These are phyloP conservation scores for Berghia stephanieae DNA, from an alignment of 1,140 invertebrate genomes.

Conservation along the genomic window DNA sequence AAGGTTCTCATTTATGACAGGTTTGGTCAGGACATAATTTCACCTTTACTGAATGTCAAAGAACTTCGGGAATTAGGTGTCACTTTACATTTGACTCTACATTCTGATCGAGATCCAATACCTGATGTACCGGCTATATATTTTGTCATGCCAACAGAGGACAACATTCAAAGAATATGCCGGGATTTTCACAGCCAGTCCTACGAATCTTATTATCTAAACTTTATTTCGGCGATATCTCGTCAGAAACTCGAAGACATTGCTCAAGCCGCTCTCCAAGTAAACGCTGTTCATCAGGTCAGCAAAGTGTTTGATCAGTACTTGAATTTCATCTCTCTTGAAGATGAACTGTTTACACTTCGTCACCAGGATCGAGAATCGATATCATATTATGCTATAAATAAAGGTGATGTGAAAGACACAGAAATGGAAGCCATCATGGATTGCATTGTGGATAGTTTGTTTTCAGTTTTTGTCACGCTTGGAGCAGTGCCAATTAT, in stretches of 20 bases:
- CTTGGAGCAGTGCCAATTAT: constrained; percentile 94
- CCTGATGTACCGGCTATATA: constrained; percentile 99
- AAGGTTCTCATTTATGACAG: constrained; percentile 96
- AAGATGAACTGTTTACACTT: constrained; percentile 97
- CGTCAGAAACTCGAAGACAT: constrained; percentile 95
- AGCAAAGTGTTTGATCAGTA: constrained; percentile 89
- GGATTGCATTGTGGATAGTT: constrained; percentile 92
- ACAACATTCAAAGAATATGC: constrained; percentile 93
- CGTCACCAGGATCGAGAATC: constrained; percentile 89
- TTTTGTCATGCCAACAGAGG: constrained; percentile 96
- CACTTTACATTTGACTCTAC: constrained; percentile 94
- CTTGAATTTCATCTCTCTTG: constrained; percentile 97
- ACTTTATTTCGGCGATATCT: constrained; percentile 97
- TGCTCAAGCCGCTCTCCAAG: constrained; percentile 88
- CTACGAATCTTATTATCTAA: constrained; percentile 96
- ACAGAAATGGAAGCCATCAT: constrained; percentile 95
- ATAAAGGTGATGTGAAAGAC: constrained; percentile 93
- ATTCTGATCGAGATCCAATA: constrained; percentile 93
- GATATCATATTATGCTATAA: constrained; percentile 95
- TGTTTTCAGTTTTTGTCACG: constrained; percentile 98
- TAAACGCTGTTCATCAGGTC: constrained; percentile 81
- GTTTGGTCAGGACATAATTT: constrained; percentile 97
- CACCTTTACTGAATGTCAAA: constrained; percentile 94
- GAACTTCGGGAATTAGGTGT: constrained; percentile 95
- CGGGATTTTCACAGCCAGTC: constrained; percentile 87